phyloP scores from a whole-genome alignment of 2,888 invertebrate genomes.

The Anaspis maculata region DNA sequence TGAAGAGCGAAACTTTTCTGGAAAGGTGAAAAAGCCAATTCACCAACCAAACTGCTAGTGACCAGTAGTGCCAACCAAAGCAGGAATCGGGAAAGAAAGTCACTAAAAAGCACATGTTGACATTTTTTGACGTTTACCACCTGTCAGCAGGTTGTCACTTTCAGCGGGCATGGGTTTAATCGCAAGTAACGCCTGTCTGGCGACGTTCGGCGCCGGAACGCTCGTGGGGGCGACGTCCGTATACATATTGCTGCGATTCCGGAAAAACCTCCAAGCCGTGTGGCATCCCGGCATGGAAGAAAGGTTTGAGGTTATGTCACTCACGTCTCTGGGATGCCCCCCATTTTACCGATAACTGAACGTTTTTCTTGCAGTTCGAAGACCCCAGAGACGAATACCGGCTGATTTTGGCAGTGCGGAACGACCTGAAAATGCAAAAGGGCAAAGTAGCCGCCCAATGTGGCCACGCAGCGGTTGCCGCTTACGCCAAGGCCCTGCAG shows the following conservation, averaged over 20 bases:
- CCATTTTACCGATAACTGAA: neutral
- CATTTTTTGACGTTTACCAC: no score
- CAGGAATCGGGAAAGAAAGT: no score
- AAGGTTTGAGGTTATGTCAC: constrained; percentile 30
- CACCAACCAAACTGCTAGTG: no score
- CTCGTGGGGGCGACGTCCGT: constrained; percentile 32
- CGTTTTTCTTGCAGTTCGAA: constrained; percentile 25
- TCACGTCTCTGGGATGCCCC: neutral
- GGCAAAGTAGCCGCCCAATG: constrained; percentile 93
- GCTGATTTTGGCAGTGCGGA: constrained; percentile 78
- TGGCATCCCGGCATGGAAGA: constrained; percentile 34
- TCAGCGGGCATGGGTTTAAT: constrained; percentile 27
- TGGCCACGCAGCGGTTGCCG: constrained; percentile 87
- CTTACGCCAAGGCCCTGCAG: constrained; percentile 62
- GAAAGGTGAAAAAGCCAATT: no score
- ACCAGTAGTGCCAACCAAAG: no score
- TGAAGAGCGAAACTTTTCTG: no score
- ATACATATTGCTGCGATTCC: constrained; percentile 26
- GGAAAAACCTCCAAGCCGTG: constrained; percentile 16
- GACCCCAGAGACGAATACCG: constrained; percentile 55
- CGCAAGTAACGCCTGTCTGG: constrained; percentile 28
- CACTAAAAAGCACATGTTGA: no score
- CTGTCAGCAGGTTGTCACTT: no score
- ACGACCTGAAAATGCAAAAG: constrained; percentile 90
- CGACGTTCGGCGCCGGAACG: constrained; percentile 33